These are phyloP conservation scores for Andrena praecox DNA, from an alignment of 2,888 invertebrate genomes.

Conservation along the genomic window DNA sequence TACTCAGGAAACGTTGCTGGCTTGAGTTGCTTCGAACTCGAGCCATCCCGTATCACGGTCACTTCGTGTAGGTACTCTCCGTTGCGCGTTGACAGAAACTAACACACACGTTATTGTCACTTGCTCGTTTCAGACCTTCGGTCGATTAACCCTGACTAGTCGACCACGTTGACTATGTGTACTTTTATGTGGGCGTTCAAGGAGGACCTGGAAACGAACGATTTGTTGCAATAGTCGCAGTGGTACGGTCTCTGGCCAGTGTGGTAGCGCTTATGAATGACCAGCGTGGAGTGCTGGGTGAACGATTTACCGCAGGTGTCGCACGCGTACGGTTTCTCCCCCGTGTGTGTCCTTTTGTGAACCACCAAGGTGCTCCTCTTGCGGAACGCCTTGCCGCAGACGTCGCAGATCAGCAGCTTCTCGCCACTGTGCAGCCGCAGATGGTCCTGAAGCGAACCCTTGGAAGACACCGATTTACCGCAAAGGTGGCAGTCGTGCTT, in stretches of 20 bases:
- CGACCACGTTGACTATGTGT: constrained; percentile 62
- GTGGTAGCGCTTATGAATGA: constrained; percentile 85
- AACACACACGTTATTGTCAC: neutral
- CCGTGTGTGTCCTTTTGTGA: constrained; percentile 84
- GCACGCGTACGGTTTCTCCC: constrained; percentile 85
- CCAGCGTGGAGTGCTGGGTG: constrained; percentile 84
- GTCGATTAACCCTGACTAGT: constrained; percentile 23
- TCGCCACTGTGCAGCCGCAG: constrained; percentile 84
- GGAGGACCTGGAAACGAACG: constrained; percentile 83
- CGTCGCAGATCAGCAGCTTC: constrained; percentile 82
- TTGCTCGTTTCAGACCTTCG: neutral
- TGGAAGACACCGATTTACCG: constrained; percentile 83
- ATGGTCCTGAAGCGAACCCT: constrained; percentile 84
- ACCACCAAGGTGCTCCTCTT: constrained; percentile 83
- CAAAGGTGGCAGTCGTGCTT: constrained; percentile 83
- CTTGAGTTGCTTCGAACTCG: too few relatives aligned
- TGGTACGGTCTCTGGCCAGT: constrained; percentile 84
- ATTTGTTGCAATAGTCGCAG: constrained; percentile 81
- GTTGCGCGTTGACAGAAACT: neutral
- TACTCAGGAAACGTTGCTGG: neutral
- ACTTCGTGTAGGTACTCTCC: neutral
- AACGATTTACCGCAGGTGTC: constrained; percentile 84
- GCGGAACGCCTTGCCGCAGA: constrained; percentile 84
- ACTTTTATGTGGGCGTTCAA: constrained; percentile 81
- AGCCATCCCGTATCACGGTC: neutral